A percentile compares a stretch with the other conserved stretches of the same genome.
Evolutionary conservation across 2,797 vertebrate species (phyloP).

Genomic region (Neomorphus geoffroyi): DNA sequence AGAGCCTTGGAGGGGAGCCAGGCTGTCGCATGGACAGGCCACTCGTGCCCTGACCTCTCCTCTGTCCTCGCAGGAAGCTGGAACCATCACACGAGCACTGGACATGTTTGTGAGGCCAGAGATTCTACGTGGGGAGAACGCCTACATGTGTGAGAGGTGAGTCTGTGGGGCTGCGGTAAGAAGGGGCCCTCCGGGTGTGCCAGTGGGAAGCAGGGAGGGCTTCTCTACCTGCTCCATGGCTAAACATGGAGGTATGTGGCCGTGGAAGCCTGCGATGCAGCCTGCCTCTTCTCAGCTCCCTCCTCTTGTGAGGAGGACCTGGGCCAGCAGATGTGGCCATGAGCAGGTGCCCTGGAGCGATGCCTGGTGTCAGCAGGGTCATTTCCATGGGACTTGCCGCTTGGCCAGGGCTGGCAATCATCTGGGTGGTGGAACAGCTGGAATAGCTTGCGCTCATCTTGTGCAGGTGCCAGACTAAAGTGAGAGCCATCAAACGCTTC

Average conservation of each 20-base stretch:
- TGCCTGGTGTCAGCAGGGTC: neutral
- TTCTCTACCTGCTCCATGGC: accelerated
- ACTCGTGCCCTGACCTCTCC: neutral
- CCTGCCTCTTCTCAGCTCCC: neutral
- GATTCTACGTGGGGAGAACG: slow-evolving; percentile 91
- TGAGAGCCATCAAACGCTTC: slow-evolving; percentile 92
- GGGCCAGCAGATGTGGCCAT: accelerated
- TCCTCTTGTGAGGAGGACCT: neutral
- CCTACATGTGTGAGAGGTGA: slow-evolving; percentile 95
- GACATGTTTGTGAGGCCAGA: slow-evolving; percentile 94
- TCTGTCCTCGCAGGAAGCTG: slow-evolving; percentile 82
- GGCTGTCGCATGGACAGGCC: neutral
- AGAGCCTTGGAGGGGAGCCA: accelerated
- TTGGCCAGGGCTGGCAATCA: neutral
- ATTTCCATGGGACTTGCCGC: neutral
- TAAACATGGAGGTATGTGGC: accelerated
- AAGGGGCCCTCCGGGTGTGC: accelerated
- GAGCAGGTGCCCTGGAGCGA: neutral
- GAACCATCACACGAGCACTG: slow-evolving; percentile 89
- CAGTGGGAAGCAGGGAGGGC: neutral
- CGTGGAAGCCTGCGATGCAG: neutral
- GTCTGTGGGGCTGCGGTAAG: neutral
- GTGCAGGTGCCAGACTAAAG: slow-evolving; percentile 93
- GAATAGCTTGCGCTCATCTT: neutral
- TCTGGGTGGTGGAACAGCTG: neutral